These are phyloP conservation scores for Mus caroli DNA, from an alignment of 2,797 vertebrate genomes.

Conservation along the genomic window DNA sequence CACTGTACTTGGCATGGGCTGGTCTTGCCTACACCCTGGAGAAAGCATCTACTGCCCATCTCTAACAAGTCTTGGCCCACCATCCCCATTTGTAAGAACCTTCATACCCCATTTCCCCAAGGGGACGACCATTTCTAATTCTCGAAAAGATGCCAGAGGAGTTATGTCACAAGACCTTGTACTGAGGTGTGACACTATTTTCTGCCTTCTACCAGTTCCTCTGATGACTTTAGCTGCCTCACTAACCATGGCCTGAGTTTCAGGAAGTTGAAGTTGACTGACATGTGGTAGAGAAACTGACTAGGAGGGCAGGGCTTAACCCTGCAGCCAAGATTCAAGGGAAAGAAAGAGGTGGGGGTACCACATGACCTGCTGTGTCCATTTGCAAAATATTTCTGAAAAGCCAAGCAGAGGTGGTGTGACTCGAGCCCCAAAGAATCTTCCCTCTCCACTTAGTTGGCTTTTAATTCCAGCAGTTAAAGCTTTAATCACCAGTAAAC, in stretches of 20 bases:
- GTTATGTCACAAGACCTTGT: background rate
- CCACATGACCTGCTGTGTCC: background rate
- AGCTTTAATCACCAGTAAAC: background rate
- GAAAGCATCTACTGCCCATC: background rate
- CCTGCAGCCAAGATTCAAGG: background rate
- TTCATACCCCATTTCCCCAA: background rate
- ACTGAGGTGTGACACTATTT: background rate
- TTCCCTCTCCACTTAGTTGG: background rate
- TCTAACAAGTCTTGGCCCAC: background rate
- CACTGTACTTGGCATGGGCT: too few relatives aligned
- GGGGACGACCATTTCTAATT: background rate
- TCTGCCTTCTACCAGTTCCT: background rate
- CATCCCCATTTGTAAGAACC: background rate
- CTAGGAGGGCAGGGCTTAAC: background rate
- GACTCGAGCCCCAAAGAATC: constrained; percentile 32
- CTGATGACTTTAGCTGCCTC: background rate
- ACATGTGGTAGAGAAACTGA: constrained; percentile 4
- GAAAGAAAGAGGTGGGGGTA: background rate
- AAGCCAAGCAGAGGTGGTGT: background rate
- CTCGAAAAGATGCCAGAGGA: background rate
- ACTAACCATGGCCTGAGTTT: background rate
- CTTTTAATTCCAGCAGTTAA: constrained; percentile 32
- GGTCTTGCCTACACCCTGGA: background rate
- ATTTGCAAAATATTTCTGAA: constrained; percentile 40
- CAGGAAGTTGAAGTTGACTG: background rate